Evolutionary conservation across 2,113 vertebrate species (phyloP).

Genomic region (Rafetus swinhoei): DNA sequence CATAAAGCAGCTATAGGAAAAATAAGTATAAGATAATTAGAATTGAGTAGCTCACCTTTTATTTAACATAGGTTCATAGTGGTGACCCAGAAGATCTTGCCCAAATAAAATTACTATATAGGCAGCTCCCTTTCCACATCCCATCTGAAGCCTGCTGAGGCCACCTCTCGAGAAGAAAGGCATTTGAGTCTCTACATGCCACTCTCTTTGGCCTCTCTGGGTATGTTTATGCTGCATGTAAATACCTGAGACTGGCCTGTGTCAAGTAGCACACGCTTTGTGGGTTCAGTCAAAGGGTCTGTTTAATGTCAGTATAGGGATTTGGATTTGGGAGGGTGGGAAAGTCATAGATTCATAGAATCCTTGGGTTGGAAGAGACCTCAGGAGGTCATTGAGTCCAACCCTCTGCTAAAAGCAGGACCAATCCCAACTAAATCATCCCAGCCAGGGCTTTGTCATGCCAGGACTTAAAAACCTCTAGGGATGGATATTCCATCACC

Average conservation of each 20-base stretch:
- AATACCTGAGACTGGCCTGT: not conserved
- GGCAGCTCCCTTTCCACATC: not conserved
- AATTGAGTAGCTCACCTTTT: not conserved
- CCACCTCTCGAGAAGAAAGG: not conserved
- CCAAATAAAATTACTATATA: fast-evolving
- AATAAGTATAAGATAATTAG: not conserved
- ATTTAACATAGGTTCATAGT: not conserved
- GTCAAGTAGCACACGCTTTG: not conserved
- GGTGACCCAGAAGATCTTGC: not conserved
- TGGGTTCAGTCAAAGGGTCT: not conserved
- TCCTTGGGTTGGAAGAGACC: no score
- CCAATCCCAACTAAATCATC: no score
- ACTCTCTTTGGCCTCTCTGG: not conserved
- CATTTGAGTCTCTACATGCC: not conserved
- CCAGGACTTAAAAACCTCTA: no score
- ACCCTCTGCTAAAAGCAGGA: no score
- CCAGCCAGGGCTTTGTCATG: no score
- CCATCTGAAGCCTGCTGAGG: not conserved
- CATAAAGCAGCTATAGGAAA: not conserved
- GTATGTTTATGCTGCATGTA: not conserved
- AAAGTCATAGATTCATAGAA: no score
- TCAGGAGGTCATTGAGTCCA: no score
- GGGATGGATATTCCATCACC: no score
- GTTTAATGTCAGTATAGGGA: not conserved
- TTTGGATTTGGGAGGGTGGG: not conserved